Evolutionary conservation across 92 coral and sea anemone species (phyloP).

Genomic region (Scolanthus callimorphus): DNA sequence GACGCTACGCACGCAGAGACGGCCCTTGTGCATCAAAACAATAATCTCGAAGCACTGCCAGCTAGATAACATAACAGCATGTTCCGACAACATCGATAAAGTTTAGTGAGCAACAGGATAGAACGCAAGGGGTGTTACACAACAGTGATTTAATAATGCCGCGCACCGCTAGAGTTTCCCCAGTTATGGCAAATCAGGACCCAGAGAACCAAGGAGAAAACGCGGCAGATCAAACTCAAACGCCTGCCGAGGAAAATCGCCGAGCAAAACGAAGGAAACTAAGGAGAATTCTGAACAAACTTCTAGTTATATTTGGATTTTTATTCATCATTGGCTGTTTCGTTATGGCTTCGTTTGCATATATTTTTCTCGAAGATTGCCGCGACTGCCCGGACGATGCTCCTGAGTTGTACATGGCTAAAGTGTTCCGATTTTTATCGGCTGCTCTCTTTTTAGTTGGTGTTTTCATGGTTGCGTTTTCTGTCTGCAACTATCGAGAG

Average conservation of each 20-base stretch:
- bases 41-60: too few species aligned
- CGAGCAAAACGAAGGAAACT: conserved; percentile 5
- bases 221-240: neutral
- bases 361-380: conserved; percentile 64
- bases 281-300: conserved; percentile 2
- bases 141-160: too few species aligned
- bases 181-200: conserved; percentile 3
- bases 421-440: conserved; percentile 51
- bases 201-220: neutral
- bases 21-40: too few species aligned
- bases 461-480: conserved; percentile 48
- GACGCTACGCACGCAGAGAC: too few species aligned
- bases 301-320: conserved; percentile 46
- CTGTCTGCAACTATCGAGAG: conserved; percentile 37
- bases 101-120: too few species aligned
- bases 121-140: too few species aligned
- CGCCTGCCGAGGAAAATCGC: neutral
- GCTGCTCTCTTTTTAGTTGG: conserved; percentile 57
- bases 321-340: conserved; percentile 57
- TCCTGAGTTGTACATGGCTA: conserved; percentile 29
- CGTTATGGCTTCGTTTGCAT: conserved; percentile 67
- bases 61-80: too few species aligned
- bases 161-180: neutral
- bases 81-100: too few species aligned
- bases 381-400: conserved; percentile 26